Evolutionary conservation across 2,113 vertebrate species (phyloP).

Genomic region (Falco punctatus): DNA sequence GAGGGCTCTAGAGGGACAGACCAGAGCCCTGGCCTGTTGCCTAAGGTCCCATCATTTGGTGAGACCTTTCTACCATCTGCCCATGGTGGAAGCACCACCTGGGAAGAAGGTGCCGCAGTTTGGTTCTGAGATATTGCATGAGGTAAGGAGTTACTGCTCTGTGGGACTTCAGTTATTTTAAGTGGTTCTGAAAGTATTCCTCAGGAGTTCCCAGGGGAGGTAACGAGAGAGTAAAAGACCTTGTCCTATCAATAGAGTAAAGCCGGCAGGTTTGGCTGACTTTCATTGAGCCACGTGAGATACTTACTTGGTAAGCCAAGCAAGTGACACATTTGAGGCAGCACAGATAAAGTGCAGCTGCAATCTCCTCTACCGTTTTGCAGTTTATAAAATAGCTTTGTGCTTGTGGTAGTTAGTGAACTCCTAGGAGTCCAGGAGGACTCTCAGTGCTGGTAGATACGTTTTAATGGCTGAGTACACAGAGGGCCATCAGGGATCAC

Average conservation of each 20-base stretch:
- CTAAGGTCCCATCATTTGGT: fast-evolving
- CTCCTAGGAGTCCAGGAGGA: neutral
- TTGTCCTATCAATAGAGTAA: neutral
- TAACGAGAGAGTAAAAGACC: neutral
- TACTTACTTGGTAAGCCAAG: neutral
- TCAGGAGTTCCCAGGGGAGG: neutral
- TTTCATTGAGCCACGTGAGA: neutral
- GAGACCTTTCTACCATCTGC: neutral
- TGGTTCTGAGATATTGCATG: neutral
- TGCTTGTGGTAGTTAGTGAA: neutral
- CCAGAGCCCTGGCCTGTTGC: neutral
- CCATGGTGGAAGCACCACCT: fast-evolving
- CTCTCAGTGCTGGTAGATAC: neutral
- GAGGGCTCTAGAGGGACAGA: neutral
- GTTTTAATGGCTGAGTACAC: neutral
- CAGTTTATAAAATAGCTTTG: neutral
- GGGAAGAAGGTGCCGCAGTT: neutral
- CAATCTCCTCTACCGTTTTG: neutral
- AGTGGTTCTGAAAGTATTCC: neutral
- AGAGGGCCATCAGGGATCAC: neutral
- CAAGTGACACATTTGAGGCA: neutral
- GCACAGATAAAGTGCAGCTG: neutral
- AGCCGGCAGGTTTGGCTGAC: neutral
- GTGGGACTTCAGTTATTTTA: neutral
- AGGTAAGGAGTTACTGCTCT: neutral